Conservation (phyloP, 2,888 invertebrate species). For the Pachliopta kotzebuea region DNA sequence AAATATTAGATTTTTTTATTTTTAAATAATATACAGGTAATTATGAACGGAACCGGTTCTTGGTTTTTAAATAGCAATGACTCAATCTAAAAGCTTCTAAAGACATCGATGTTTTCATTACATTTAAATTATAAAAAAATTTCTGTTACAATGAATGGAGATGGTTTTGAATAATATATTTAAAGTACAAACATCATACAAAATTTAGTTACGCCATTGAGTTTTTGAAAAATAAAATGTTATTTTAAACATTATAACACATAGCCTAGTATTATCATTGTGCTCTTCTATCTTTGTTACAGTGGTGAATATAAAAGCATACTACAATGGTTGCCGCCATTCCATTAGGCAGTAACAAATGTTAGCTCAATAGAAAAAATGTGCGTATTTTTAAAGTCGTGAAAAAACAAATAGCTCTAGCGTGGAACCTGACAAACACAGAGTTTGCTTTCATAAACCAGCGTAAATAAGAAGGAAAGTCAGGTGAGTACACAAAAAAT, state of each 20-base stretch:
- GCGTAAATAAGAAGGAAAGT: not conserved
- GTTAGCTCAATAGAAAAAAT: slow-evolving; percentile 10
- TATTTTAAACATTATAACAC: not conserved
- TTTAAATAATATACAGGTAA: not conserved
- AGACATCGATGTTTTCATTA: too few species aligned
- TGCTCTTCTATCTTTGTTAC: not conserved
- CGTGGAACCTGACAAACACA: slow-evolving; percentile 10
- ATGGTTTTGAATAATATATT: not conserved
- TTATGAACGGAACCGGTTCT: not conserved
- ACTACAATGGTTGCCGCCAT: slow-evolving; percentile 7
- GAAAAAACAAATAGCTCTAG: slow-evolving; percentile 5
- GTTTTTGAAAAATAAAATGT: not conserved
- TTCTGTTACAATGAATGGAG: too few species aligned
- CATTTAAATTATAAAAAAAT: too few species aligned
- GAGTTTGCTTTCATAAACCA: slow-evolving; percentile 17
- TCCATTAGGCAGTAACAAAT: slow-evolving; percentile 18
- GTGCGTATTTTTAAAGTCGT: slow-evolving; percentile 12
- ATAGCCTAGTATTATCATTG: not conserved
- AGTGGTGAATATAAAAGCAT: slow-evolving; percentile 16
- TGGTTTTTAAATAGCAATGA: not conserved
- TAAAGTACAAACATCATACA: not conserved
- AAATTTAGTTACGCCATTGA: not conserved
- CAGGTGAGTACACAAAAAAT: not conserved
- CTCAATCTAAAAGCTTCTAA: not conserved
- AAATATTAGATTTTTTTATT: not conserved